A percentile compares a stretch with the other conserved stretches of the same genome.
Conservation (phyloP, 2,113 vertebrate species). For the Fukomys damarensis region DNA sequence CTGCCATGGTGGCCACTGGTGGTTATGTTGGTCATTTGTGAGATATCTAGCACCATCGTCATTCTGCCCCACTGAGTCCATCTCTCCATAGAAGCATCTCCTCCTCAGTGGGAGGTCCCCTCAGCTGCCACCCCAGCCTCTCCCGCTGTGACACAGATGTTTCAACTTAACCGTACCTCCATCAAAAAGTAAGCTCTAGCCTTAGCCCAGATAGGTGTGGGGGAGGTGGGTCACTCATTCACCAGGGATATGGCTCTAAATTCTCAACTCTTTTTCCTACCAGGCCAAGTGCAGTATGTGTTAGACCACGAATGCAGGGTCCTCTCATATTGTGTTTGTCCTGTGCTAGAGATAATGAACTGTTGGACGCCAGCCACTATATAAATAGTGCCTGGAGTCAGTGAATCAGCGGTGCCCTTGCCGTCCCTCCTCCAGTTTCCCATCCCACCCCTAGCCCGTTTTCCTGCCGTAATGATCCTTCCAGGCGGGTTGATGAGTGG, state of each 20-base stretch:
- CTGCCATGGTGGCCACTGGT: neutral
- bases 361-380: neutral
- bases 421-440: neutral
- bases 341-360: neutral
- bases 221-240: neutral
- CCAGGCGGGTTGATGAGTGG: slow-evolving; percentile 62
- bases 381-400: slow-evolving; percentile 58
- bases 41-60: neutral
- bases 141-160: slow-evolving; percentile 46
- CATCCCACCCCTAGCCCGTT: neutral
- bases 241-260: neutral
- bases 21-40: neutral
- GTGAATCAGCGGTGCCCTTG: neutral
- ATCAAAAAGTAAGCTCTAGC: slow-evolving; percentile 16
- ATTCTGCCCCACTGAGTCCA: neutral
- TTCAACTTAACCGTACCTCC: slow-evolving; percentile 46
- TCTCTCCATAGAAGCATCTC: neutral
- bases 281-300: neutral
- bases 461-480: slow-evolving; percentile 56
- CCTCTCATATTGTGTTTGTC: slow-evolving; percentile 30
- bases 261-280: neutral
- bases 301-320: neutral
- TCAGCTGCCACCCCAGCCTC: neutral
- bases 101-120: neutral
- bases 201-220: neutral